Percentiles rank a stretch among this genome's conserved stretches.
These are phyloP conservation scores for Tupiocoris notatus DNA, from an alignment of 2,888 invertebrate species.

Conservation along the genomic window DNA sequence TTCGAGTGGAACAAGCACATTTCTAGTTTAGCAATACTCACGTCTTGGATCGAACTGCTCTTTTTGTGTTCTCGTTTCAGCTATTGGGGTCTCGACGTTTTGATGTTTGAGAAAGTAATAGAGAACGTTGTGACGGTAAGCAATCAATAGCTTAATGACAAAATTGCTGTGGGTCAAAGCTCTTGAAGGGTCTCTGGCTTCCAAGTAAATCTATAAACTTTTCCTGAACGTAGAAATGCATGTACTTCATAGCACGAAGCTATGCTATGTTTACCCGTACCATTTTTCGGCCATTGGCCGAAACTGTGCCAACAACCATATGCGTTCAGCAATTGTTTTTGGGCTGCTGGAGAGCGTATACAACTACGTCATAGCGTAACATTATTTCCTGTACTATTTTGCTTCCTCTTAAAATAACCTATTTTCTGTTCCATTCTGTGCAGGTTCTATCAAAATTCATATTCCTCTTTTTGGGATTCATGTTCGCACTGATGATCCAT, in stretches of 20 bases:
- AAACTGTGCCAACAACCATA: too few species aligned
- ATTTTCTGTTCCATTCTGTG: slow-evolving; percentile 50
- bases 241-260: too few species aligned
- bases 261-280: too few species aligned
- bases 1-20: slow-evolving; percentile 57
- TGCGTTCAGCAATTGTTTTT: too few species aligned
- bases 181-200: too few species aligned
- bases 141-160: too few species aligned
- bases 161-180: too few species aligned
- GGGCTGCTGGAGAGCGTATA: too few species aligned
- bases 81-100: slow-evolving; percentile 61
- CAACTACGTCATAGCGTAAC: too few species aligned
- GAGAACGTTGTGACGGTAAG: slow-evolving; percentile 59
- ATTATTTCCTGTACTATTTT: not conserved
- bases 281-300: too few species aligned
- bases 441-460: slow-evolving; percentile 57
- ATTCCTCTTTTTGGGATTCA: slow-evolving; percentile 60
- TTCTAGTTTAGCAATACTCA: slow-evolving; percentile 58
- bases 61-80: slow-evolving; percentile 61
- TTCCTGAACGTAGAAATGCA: too few species aligned
- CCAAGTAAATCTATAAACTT: too few species aligned
- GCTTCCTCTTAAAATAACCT: not conserved
- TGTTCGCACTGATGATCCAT: slow-evolving; percentile 61
- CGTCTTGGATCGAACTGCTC: slow-evolving; percentile 62
- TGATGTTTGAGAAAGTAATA: slow-evolving; percentile 64